Conservation (phyloP, 1,140 invertebrate species). For the Phymastichus coffea region DNA sequence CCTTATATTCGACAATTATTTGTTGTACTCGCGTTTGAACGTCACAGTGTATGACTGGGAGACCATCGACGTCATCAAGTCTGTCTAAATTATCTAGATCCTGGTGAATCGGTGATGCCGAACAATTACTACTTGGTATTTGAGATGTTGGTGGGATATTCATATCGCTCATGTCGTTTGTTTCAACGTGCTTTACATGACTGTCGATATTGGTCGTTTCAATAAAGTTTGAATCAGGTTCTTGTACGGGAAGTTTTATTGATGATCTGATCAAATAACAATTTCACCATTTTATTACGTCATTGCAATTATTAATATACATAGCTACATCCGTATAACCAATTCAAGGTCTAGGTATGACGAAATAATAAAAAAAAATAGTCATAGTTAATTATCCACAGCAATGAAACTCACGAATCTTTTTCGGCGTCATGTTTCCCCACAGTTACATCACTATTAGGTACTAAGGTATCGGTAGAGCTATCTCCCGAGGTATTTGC, state of each 20-base stretch:
- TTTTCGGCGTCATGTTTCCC: conserved; percentile 36
- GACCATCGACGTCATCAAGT: conserved; percentile 73
- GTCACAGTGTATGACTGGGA: conserved; percentile 75
- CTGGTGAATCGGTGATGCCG: conserved; percentile 50
- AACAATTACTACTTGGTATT: conserved; percentile 53
- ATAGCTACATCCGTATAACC: background rate
- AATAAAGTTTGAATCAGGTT: conserved; percentile 36
- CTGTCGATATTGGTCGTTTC: conserved; percentile 27
- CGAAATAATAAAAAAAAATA: too few relatives aligned
- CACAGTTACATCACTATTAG: conserved; percentile 44
- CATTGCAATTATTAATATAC: background rate
- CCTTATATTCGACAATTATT: conserved; percentile 77
- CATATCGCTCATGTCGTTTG: conserved; percentile 49
- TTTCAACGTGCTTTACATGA: too few relatives aligned
- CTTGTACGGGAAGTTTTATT: conserved; percentile 34
- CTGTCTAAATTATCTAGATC: conserved; percentile 52
- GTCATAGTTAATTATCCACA: too few relatives aligned
- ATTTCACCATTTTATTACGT: background rate
- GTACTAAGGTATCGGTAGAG: conserved; percentile 56
- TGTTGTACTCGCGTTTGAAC: conserved; percentile 77
- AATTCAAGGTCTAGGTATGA: too few relatives aligned
- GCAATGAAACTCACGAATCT: conserved; percentile 43
- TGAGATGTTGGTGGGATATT: conserved; percentile 47
- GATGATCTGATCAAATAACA: conserved; percentile 2
- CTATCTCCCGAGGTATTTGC: conserved; percentile 54